Base-by-base conservation (phyloP, 2,113 vertebrate species). In the Nerophis ophidion region DNA sequence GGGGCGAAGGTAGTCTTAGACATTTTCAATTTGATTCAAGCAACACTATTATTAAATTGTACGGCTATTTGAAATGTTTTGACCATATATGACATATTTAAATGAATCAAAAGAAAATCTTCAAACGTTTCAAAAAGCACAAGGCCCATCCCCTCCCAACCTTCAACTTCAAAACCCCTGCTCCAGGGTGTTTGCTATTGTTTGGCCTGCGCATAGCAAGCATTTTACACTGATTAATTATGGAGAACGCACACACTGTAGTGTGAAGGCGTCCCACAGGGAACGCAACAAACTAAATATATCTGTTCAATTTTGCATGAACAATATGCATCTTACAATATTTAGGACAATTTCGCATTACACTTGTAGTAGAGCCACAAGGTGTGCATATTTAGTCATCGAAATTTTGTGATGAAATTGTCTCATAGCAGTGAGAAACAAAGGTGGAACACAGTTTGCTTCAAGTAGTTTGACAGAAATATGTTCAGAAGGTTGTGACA, bases 221-320 rank as follows among this genome's bases (percentile, higher is more conserved):
- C 13, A 6, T 46, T 60, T 55, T 67, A 74, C 74, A 72, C 72
- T 61, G 75, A 66, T 75, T 75, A 73, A 62, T 49, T 51, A 65
- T 49, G 1, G 48, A 4, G 34, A 50, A 61, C 48, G 44, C 52
- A 7, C 49, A 38, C 38, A 15, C 35, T 17, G 38, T 52, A 59
- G 48, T 34, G 58, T 34, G 47, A 68, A 49, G 57, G 61, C 13
- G 47, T 61, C 59, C 47, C 59, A 44, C 54, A 16, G 42, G 49
- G 53, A 67, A 52, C 60, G 52, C 17, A 61, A 50, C 34, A 66
- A 61, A 62, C 16, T 7, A 7, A 17, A 47, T 48, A 17, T 17
- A 35, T 51, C 12, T 57, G 45, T 60, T 14, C 35, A 12, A 33
- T 54, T 26, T 46, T 15, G n/a, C 53, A 48, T 45, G 26, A 57